These are phyloP conservation scores for Cisticola juncidis DNA, from an alignment of 2,113 vertebrate genomes.

Conservation along the genomic window DNA sequence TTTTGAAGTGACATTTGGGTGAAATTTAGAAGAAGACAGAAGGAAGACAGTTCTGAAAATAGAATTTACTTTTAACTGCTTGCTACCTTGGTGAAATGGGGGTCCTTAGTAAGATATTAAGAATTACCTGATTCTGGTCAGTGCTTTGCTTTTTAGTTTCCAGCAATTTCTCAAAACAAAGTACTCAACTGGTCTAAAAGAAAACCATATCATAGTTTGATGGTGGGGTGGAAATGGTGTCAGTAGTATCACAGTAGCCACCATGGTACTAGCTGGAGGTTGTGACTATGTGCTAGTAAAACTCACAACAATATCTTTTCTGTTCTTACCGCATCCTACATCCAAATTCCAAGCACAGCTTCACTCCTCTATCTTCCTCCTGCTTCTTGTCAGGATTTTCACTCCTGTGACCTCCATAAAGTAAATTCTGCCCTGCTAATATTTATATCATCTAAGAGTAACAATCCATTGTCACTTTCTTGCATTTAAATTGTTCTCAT, in stretches of 20 bases:
- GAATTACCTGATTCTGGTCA: rapidly evolving
- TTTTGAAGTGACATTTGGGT: background rate
- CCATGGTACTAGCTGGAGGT: rapidly evolving
- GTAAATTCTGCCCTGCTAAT: background rate
- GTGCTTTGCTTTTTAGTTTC: background rate
- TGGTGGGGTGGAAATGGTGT: background rate
- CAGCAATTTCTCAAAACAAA: background rate
- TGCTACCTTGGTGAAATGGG: background rate
- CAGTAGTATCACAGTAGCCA: background rate
- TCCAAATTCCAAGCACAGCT: background rate
- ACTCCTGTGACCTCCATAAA: background rate
- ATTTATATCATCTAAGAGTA: background rate
- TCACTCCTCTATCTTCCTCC: background rate
- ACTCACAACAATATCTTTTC: background rate
- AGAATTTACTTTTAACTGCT: background rate
- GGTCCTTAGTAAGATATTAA: background rate
- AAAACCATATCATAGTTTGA: background rate
- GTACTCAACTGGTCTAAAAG: background rate
- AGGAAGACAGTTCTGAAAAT: background rate
- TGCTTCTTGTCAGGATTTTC: background rate
- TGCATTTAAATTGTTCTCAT: background rate
- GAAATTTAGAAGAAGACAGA: background rate
- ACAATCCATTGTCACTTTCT: background rate
- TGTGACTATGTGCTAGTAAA: background rate
- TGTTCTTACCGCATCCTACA: background rate